Evolutionary conservation across 1,140 invertebrate species (phyloP), one percentile per base, ranked within the genome.

Genomic region (Cepaea nemoralis): DNA sequence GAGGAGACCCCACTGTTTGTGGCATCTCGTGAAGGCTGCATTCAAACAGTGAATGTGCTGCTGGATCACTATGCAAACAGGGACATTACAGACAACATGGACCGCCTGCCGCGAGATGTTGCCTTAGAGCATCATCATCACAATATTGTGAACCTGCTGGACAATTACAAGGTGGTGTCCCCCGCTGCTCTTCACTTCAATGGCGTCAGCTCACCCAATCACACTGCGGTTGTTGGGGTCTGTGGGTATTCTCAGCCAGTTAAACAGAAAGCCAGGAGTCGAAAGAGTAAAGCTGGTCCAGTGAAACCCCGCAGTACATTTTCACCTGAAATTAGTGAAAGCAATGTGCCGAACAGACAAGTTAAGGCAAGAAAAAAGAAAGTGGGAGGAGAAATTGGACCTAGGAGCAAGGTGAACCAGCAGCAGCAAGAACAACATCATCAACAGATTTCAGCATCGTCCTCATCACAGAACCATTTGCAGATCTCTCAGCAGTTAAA

Each of bases 1-100:
- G 98, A 99, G 88, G 97, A 99, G 90, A 99, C 98, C 0, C 97
- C 98, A 0, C 90, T 99, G 81, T 99, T 99, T 92, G 93, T 99
- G 2, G 97, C 97, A 19, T 97, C 97, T 0, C 93, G 96, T 39
- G 98, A 99, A 91, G 97, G 98, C 3, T 96, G 96, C 77, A 97
- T 95, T 88, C 95, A 97, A 89, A 96, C 97, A 0, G 97, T 96
- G 84, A 96, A 97, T 89, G 94, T 96, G 19, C 92, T 99, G 2
- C 90, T 99, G 5, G 97, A 99, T 87, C 95, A 97, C 74, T 95
- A 96, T 88, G 97, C 97, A 8, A 99, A 99, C 91, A 93, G 97
- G 50, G 98, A 99, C 91, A 98, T 99, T 79, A 97, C 97, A 0
- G 97, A 99, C 92, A 97, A 99, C 90, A 99, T 99, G 98, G 98